Evolutionary conservation across 2,888 invertebrate species (phyloP), one percentile per base, ranked within the genome.

Genomic region (Eledone cirrhosa): DNA sequence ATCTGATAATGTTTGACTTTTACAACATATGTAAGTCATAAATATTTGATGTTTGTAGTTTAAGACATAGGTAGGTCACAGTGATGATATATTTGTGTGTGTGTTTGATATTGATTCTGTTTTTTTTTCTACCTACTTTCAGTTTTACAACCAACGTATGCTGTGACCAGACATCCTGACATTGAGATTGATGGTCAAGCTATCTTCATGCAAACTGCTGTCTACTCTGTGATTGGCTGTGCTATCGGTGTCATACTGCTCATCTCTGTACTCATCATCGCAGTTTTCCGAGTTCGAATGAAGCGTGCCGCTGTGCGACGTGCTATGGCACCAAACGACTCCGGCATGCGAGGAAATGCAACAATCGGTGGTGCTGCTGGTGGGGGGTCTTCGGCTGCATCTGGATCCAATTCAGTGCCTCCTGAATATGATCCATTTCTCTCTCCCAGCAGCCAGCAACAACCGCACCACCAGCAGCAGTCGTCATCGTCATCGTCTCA

Each of bases 221-320:
- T 88, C 3, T 88, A 87, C 79, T 86, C 86, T 14, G 86, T 87
- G 1, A 88, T 88, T 80, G 87, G 86, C 11, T 87, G 87, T 78
- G 87, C 87, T 3, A 86, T 88, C 11, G 86, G 86, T 11, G 82
- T 86, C 13, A 87, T 88, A n/a, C 82, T 88, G 8, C 83, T 88
- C 48, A 87, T 88, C 27, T 87, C 87, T 13, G 83, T 88, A 47
- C 83, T 88, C 27, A 86, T 88, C 33, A 86, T 88, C 33, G 84
- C 86, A 14, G 86, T 87, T 14, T 88, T 86, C 78, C 83, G 87
- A 13, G 83, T 87, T 72, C 86, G 86, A 80, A 88, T 88, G 88
- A 87, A 86, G 77, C 79, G 87, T 13, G 83, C 83, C 24, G 84
- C 86, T 13, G 82, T 83, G 13, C 80, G 85, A 27, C 78, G 83